Percentiles rank a stretch among this genome's conserved stretches.
These are phyloP conservation scores for Camelus bactrianus DNA, from an alignment of 2,113 vertebrate species.

Conservation along the genomic window DNA sequence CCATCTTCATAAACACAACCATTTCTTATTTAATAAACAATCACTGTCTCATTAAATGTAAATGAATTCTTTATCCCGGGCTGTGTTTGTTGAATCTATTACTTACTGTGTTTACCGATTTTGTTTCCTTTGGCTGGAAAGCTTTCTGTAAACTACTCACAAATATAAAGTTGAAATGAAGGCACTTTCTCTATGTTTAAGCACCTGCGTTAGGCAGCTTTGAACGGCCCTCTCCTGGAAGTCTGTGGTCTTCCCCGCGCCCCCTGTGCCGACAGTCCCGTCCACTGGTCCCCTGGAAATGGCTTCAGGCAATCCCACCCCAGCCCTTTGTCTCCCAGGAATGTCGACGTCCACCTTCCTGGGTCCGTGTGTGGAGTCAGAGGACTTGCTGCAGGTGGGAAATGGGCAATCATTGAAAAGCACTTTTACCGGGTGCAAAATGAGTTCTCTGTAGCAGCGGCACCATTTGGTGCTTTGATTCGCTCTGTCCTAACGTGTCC, in stretches of 20 bases:
- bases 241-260: not conserved
- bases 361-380: not conserved
- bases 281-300: not conserved
- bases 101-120: constrained; percentile 84
- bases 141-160: constrained; percentile 79
- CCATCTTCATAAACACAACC: constrained; percentile 79
- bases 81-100: constrained; percentile 84
- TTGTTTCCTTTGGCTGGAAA: constrained; percentile 82
- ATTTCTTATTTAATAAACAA: constrained; percentile 85
- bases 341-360: not conserved
- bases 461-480: constrained; percentile 61
- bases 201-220: constrained; percentile 69
- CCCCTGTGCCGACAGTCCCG: not conserved
- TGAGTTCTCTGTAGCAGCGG: constrained; percentile 8
- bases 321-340: not conserved
- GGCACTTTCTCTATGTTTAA: constrained; percentile 53
- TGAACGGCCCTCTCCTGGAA: not conserved
- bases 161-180: constrained; percentile 77
- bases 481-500: constrained; percentile 54
- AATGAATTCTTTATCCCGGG: constrained; percentile 84
- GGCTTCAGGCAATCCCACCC: not conserved
- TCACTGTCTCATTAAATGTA: constrained; percentile 84
- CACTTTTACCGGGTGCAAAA: not conserved
- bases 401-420: not conserved
- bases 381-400: constrained; percentile 1